Evolutionary conservation across 2,797 vertebrate species (phyloP).

Genomic region (Spondyliosoma cantharus): DNA sequence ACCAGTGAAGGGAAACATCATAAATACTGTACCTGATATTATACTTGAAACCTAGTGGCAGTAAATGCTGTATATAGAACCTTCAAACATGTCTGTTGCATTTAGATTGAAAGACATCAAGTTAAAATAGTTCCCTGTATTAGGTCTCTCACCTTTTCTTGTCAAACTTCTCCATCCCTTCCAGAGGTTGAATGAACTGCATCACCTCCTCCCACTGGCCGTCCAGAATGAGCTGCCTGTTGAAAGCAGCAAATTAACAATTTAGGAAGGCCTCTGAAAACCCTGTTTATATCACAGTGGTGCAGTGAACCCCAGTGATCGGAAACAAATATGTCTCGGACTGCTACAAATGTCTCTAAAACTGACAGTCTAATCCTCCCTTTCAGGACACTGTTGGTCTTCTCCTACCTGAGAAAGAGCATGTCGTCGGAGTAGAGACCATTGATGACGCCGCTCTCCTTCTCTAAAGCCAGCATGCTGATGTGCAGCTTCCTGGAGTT

Average conservation of each 20-base stretch:
- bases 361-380: neutral
- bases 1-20: neutral
- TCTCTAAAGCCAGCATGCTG: constrained; percentile 97
- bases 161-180: constrained; percentile 98
- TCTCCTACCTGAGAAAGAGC: constrained; percentile 94
- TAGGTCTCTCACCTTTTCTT: constrained; percentile 88
- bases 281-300: neutral
- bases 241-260: constrained; percentile 46
- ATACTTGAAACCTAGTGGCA: neutral
- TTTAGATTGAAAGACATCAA: neutral
- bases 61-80: too few species aligned
- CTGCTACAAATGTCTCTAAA: neutral
- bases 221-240: constrained; percentile 94
- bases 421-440: constrained; percentile 98
- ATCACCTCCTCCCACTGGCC: constrained; percentile 99
- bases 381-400: neutral
- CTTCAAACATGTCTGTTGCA: neutral
- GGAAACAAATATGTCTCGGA: neutral
- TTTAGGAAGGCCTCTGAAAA: neutral
- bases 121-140: neutral
- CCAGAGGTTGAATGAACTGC: constrained; percentile 98
- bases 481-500: constrained; percentile 96
- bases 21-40: neutral
- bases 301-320: neutral
- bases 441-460: constrained; percentile 97